phyloP scores from a whole-genome alignment of 2,797 vertebrate genomes.

The Xyrichtys novacula region DNA sequence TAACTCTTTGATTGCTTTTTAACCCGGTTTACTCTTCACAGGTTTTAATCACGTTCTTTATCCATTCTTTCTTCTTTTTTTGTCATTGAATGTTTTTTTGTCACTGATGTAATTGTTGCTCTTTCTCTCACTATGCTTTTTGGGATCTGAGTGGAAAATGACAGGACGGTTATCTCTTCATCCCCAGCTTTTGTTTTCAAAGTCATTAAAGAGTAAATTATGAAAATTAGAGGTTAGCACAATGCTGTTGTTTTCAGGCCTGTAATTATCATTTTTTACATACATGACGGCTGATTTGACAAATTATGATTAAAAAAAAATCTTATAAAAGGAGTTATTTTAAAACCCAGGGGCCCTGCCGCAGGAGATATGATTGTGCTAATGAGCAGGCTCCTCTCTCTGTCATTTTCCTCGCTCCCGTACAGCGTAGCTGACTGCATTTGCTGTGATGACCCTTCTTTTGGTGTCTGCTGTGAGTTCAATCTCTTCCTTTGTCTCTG shows the following conservation, averaged over 20 bases:
- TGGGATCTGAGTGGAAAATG: constrained; percentile 81
- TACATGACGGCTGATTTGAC: constrained; percentile 55
- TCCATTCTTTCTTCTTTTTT: constrained; percentile 53
- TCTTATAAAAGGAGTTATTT: constrained; percentile 49
- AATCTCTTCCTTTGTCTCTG: constrained; percentile 86
- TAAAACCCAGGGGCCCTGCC: constrained; percentile 32
- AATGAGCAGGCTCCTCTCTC: constrained; percentile 60
- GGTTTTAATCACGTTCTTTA: constrained; percentile 64
- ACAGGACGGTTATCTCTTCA: constrained; percentile 63
- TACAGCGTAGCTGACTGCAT: constrained; percentile 78
- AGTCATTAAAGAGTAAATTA: constrained; percentile 66
- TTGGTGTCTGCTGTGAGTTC: constrained; percentile 88
- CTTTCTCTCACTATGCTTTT: constrained; percentile 80
- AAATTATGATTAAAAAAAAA: constrained; percentile 34
- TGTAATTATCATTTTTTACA: constrained; percentile 48
- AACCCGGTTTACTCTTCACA: constrained; percentile 62
- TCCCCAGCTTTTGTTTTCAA: constrained; percentile 47
- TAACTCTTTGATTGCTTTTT: constrained; percentile 45
- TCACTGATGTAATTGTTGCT: constrained; percentile 79
- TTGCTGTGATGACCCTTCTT: constrained; percentile 79
- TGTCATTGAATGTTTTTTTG: constrained; percentile 75
- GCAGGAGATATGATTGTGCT: constrained; percentile 62
- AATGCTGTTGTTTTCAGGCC: constrained; percentile 40
- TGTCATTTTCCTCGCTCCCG: constrained; percentile 81
- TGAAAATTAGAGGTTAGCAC: constrained; percentile 49